A percentile compares a stretch with the other conserved stretches of the same genome.
Evolutionary conservation across 2,888 invertebrate species (phyloP).

Genomic region (Dicycla oo): DNA sequence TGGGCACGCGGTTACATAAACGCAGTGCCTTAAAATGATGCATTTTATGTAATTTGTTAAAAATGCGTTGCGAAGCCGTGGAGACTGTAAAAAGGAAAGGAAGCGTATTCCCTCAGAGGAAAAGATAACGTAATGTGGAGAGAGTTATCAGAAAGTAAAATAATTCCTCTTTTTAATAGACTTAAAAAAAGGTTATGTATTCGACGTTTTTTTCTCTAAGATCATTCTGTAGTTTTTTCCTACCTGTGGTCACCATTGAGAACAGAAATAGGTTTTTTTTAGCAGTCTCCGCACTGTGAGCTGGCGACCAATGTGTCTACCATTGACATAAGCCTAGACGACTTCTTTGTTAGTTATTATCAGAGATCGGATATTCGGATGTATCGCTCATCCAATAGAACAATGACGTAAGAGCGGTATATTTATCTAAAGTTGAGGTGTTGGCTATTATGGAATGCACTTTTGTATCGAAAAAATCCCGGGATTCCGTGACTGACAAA

Average conservation of each 20-base stretch:
- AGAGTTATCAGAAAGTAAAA: neutral
- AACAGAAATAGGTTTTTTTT: neutral
- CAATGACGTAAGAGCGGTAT: too few species aligned
- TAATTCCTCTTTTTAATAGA: neutral
- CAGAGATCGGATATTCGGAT: too few species aligned
- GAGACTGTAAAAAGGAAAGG: neutral
- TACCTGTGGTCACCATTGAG: neutral
- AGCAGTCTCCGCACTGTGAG: too few species aligned
- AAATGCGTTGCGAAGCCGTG: neutral
- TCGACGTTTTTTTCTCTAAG: neutral
- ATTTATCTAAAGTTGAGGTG: too few species aligned
- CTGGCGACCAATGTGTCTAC: neutral
- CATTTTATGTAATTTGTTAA: slow-evolving; percentile 27
- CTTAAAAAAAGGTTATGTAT: neutral
- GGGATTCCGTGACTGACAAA: too few species aligned
- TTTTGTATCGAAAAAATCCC: too few species aligned
- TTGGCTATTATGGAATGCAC: too few species aligned
- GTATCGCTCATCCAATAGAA: too few species aligned
- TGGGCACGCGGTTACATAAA: slow-evolving; percentile 48
- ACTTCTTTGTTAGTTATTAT: neutral
- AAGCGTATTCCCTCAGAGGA: neutral
- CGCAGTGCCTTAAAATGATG: slow-evolving; percentile 23
- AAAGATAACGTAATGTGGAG: neutral
- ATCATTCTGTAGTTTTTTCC: neutral
- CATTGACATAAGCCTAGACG: neutral